Evolutionary conservation across 2,888 invertebrate species (phyloP), one percentile per base, ranked within the genome.

Genomic region (Noctua janthe): DNA sequence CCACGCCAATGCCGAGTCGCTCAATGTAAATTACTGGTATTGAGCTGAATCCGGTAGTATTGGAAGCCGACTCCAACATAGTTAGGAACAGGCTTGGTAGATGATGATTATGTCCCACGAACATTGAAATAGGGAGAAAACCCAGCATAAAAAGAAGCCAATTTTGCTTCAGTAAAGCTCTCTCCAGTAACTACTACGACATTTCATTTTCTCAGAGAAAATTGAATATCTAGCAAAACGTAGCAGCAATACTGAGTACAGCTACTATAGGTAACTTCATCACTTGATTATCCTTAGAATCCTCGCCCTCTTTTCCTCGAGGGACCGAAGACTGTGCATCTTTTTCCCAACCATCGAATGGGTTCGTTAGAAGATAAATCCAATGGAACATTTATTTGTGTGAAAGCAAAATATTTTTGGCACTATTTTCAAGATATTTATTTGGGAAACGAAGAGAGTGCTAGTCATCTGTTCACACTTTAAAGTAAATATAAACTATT

Each of bases 291-390:
- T 76, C 74, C 81, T 82, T 54, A 67, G 62, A 64, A 73, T 59
- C 64, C 49, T 66, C 73, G 35, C 74, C 64, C 49, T 29, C 29
- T 51, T 64, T 8, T 7, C 54, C 87, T 47, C 74, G 17, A 67
- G 74, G 66, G 75, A 82, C 71, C 6, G 20, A 69, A 75, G 43
- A 74, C 59, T 11, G 80, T 73, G 71, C 73, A 72, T 71, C 79
- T 83, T 70, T 76, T 82, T 82, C 76, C 72, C 64, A 29, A 23
- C 20, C 54, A 78, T 74, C 56, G 76, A 83, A 82, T 82, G 67
- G 47, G 75, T 88, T 89, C 83, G 74, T 87, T 84, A 84, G 72
- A 76, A 79, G 70, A 88, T 78, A 84, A 82, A 77, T 80, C 73
- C 80, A 49, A 74, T 29, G 64, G 74, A 71, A 81, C 66, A 35